Conservation (phyloP, 2,797 vertebrate genomes). For the Halcyon leucocephala region DNA sequence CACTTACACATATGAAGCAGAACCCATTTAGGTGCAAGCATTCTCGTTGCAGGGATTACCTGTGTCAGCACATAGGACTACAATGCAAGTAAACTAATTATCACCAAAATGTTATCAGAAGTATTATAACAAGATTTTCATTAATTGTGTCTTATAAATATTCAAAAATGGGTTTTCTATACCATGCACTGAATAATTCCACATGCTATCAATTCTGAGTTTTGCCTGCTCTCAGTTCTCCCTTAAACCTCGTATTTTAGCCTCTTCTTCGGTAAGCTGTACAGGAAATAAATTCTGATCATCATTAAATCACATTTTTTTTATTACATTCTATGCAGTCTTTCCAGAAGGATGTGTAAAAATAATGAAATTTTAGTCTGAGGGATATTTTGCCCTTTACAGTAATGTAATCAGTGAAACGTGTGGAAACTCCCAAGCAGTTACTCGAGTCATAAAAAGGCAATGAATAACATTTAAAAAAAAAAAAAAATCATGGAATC, state of each 20-base stretch:
- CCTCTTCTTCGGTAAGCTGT: not conserved
- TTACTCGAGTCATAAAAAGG: not conserved
- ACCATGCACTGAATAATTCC: not conserved
- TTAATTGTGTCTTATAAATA: slow-evolving; percentile 40
- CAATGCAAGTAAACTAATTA: slow-evolving; percentile 58
- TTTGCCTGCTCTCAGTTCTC: slow-evolving; percentile 3
- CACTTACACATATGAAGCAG: not conserved
- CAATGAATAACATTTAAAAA: not conserved
- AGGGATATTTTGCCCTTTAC: slow-evolving; percentile 66
- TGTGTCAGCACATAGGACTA: slow-evolving; percentile 19
- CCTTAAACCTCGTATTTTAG: slow-evolving; percentile 40
- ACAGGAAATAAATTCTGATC: slow-evolving; percentile 31
- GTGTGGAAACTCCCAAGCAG: slow-evolving; percentile 25
- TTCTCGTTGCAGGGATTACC: slow-evolving; percentile 40
- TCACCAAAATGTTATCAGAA: slow-evolving; percentile 26
- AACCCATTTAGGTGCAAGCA: slow-evolving; percentile 27
- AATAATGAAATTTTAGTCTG: slow-evolving; percentile 57
- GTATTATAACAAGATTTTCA: slow-evolving; percentile 16
- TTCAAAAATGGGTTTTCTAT: slow-evolving; percentile 40
- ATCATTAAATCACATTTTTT: slow-evolving; percentile 55
- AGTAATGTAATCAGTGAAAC: slow-evolving; percentile 58
- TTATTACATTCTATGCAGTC: slow-evolving; percentile 51
- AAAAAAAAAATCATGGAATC: not conserved
- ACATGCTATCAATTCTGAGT: not conserved
- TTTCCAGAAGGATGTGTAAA: slow-evolving; percentile 50